Base-by-base conservation (phyloP, 1,140 invertebrate genomes). In the Pantala flavescens region DNA sequence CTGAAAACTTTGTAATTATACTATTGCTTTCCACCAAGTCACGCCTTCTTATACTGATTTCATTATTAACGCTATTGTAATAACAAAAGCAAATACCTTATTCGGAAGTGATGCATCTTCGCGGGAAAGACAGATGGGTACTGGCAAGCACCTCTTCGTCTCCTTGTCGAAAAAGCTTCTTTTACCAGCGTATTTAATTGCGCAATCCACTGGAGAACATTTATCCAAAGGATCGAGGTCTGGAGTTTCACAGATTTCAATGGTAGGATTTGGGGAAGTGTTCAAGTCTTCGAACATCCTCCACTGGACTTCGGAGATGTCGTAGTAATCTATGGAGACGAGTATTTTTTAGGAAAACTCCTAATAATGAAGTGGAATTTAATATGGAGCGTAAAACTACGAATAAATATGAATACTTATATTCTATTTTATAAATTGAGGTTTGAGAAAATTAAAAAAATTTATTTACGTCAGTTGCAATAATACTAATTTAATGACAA, bases 161-260 rank as follows among this genome's bases (percentile, higher is more conserved):
- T 78, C 79, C 24, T 76, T 74, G 77, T 82, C 82, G 77, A 79
- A 86, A 78, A 82, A 84, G 49, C 83, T 81, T 71, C 81, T 82
- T 23, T 77, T 79, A 9, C 83, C 84, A 74, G 84, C 83, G 76
- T 87, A 87, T 79, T 84, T 83, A 49, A 80, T 79, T n/a, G 84
- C 83, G 78, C 86, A 88, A 72, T 85, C 79, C 0, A 87, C 84
- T 42, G 84, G 84, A 21, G 79, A 77, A 77, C 86, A 88, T n/a
- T 82, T 77, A 75, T 86, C 84, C 21, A 86, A 77, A 7, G 84
- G 81, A 76, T 86, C 84, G 76, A 84, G 79, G 77, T 87, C 86
- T 23, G 79, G 75, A 23, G 81, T 79, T 12, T 77, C 74, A 76
- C 86, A 88, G 24, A 76, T 75, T 24, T 36, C 28, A 5, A 36